Conservation (phyloP, 2,113 vertebrate species). For the Burhinus bistriatus region DNA sequence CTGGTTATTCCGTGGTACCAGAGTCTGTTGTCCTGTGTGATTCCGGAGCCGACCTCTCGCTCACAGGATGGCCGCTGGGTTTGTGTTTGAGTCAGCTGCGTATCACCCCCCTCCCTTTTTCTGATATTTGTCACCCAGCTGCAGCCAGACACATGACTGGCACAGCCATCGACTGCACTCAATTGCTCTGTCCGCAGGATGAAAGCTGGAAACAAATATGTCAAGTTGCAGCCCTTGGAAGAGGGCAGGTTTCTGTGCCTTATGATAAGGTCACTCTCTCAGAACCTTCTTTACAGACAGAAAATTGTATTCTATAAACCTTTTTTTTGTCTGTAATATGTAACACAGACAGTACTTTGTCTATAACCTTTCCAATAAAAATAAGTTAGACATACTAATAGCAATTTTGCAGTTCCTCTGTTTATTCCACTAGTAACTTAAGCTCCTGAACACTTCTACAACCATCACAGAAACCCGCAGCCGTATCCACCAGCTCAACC, state of each 20-base stretch:
- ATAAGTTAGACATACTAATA: background rate
- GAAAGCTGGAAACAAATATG: background rate
- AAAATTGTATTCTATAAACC: background rate
- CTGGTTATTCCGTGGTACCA: rapidly evolving
- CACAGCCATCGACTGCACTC: background rate
- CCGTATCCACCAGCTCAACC: rapidly evolving
- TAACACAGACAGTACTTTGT: background rate
- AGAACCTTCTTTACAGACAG: background rate
- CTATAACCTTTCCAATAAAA: background rate
- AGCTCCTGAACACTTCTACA: background rate
- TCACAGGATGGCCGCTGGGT: background rate
- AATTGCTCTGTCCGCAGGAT: rapidly evolving
- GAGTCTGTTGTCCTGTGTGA: background rate
- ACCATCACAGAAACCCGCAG: background rate
- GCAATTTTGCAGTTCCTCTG: background rate
- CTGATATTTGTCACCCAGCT: background rate
- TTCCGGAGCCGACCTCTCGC: background rate
- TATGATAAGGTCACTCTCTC: background rate
- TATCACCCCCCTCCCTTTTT: background rate
- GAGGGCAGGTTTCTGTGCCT: background rate
- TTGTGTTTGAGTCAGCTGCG: background rate
- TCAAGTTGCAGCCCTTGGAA: background rate
- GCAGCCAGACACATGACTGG: background rate
- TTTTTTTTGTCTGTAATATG: background rate
- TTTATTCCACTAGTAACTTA: background rate